Evolutionary conservation across 1,140 invertebrate genomes (phyloP).

Genomic region (Drosophila malerkotliana): DNA sequence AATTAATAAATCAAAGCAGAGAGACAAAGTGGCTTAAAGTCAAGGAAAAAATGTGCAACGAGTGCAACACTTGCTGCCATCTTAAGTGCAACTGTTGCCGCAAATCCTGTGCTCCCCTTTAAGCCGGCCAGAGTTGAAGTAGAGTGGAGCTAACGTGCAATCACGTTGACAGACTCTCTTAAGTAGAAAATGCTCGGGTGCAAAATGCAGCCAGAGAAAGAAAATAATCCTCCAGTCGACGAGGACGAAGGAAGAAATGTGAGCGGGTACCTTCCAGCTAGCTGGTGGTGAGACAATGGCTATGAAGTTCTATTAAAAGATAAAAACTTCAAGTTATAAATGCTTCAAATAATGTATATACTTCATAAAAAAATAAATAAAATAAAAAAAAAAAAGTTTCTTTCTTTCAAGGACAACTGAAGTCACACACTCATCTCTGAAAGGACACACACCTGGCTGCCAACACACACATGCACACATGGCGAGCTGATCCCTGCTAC

Average conservation of each 20-base stretch:
- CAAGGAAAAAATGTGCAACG: neutral
- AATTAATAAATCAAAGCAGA: slow-evolving; percentile 3
- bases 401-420: neutral
- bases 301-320: neutral
- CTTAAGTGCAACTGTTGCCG: slow-evolving; percentile 38
- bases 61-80: slow-evolving; percentile 10
- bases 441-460: slow-evolving; percentile 35
- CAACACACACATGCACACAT: slow-evolving; percentile 22
- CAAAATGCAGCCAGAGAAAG: slow-evolving; percentile 66
- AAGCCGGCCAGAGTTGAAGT: slow-evolving; percentile 17
- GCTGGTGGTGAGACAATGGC: slow-evolving; percentile 7
- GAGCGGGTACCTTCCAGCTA: neutral
- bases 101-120: slow-evolving; percentile 13
- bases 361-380: neutral
- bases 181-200: slow-evolving; percentile 70
- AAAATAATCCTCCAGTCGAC: slow-evolving; percentile 61
- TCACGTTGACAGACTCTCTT: slow-evolving; percentile 79
- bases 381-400: neutral
- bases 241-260: neutral
- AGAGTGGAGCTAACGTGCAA: slow-evolving; percentile 64
- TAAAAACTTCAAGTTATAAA: too few species aligned
- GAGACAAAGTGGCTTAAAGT: slow-evolving; percentile 20
- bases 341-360: neutral
- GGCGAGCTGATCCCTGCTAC: slow-evolving; percentile 74
- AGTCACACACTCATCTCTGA: slow-evolving; percentile 15